Evolutionary conservation across 2,888 invertebrate genomes (phyloP), one percentile per base, ranked within the genome.

Genomic region (Alsophila aescularia): DNA sequence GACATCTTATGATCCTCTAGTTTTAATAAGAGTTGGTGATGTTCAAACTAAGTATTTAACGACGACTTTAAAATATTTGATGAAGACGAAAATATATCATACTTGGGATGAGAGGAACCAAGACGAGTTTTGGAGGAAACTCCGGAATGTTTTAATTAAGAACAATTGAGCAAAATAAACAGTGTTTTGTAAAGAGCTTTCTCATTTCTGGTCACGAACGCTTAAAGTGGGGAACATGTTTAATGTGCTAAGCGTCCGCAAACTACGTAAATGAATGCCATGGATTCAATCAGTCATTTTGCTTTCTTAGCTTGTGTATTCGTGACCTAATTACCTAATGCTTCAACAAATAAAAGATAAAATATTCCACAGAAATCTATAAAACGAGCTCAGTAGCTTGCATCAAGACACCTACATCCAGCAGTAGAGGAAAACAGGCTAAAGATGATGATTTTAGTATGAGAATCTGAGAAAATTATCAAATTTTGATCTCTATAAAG

Each of bases 51-150:
- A 86, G 62, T 87, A 93, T 68, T 72, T 94, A 63, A 93, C 93
- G 6, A 93, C 93, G 0, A 94, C 93, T 8, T 79, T 95, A 43
- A 93, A 92, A 58, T 94, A 92, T 68, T 83, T 95, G 56, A 80
- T 94, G 66, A 94, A 93, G 64, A 94, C 94, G 0, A 93, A 94
- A 69, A 93, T 94, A 39, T 95, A 94, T 73, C 85, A 94, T 43
- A 81, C 90, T 24, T 95, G 95, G 95, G 87, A 93, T 41, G 82
- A 84, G n/a, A 85, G 87, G 10, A 86, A 83, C 16, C 52, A 78
- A 1, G 82, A 84, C 31, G 84, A 84, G 12, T 90, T 90, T 67
- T 91, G 90, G 90, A 83, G 78, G 52, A 90, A 85, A 65, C 65
- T 91, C 12, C 75, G 85, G 62, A 77, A 81, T 59, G 80, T 84